Evolutionary conservation across 2,113 vertebrate genomes (phyloP).

Genomic region (Camelus dromedarius): DNA sequence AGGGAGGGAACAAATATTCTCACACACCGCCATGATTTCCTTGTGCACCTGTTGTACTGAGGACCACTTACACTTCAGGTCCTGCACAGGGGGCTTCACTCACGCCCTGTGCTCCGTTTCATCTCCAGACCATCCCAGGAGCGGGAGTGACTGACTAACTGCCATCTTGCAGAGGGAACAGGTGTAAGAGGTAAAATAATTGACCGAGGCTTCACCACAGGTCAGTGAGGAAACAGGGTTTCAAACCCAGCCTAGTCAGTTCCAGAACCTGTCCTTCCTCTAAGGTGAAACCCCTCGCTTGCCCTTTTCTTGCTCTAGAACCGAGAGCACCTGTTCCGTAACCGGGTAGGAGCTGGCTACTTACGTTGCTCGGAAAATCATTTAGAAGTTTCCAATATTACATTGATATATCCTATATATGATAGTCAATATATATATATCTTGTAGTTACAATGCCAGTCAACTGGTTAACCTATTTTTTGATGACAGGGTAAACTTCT

Average conservation of each 20-base stretch:
- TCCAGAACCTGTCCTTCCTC: not conserved
- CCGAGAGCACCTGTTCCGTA: not conserved
- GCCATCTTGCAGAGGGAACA: not conserved
- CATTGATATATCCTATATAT: too few relatives aligned
- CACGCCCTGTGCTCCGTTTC: not conserved
- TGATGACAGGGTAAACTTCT: not conserved
- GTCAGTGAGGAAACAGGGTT: not conserved
- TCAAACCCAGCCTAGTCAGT: not conserved
- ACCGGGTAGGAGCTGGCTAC: not conserved
- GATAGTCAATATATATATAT: too few relatives aligned
- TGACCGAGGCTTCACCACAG: not conserved
- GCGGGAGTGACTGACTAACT: not conserved
- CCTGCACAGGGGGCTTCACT: rapidly evolving
- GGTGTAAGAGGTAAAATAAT: not conserved
- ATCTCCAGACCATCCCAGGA: not conserved
- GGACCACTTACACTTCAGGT: not conserved
- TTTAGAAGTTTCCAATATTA: not conserved
- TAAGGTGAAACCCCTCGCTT: not conserved
- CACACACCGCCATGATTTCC: not conserved
- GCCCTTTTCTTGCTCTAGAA: not conserved
- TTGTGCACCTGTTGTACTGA: not conserved
- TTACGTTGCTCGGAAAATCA: not conserved
- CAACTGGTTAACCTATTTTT: not conserved
- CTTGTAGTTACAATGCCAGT: not conserved
- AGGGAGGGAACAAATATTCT: not conserved